Base-by-base conservation (phyloP, 2,888 invertebrate genomes). In the Macrosoma leucophasiata region DNA sequence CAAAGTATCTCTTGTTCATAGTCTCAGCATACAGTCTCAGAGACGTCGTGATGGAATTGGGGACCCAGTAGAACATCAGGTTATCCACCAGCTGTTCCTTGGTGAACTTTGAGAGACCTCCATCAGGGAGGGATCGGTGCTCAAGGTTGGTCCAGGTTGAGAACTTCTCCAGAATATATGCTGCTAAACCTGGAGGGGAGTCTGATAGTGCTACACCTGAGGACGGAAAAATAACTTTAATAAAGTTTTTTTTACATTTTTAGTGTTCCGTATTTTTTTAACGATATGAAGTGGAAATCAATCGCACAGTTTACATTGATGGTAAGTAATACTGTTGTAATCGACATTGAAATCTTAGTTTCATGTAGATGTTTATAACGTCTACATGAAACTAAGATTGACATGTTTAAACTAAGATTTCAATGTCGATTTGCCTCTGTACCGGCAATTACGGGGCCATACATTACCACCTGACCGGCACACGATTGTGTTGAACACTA, bases 101-200 rank as follows among this genome's bases (percentile, higher is more conserved):
- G 0, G 67, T 55, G 56, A 53, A 73, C 3, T 79, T 74, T 0
- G 86, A 64, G 0, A 94, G 68, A 2, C 90, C 90, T 0, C 93
- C 93, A 55, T 93, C 91, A 0, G 69, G 59, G 0, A 86, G 70
- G 0, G 71, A 55, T n/a, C 70, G 77, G 55, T 78, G 78, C 0
- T 67, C 61, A 0, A 49, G 89, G 67, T 78, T 92, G 65, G 77
- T 93, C 91, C 74, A 92, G 4, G 55, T 89, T 58, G 86, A 88
- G 74, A 95, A 96, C 65, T 96, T 97, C 57, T 97, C 96, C 8
- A 97, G 70, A 30, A 97, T 92, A 55, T 96, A 97, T 0, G 93
- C 93, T 0, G 95, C 95, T 37, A 97, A 70, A 1, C 95, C 96
- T 0, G 91, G 87, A 0, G 97, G 97, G 0, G 93, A 91, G 54